Base-by-base conservation (phyloP, 2,113 vertebrate genomes). In the Rostratula benghalensis region DNA sequence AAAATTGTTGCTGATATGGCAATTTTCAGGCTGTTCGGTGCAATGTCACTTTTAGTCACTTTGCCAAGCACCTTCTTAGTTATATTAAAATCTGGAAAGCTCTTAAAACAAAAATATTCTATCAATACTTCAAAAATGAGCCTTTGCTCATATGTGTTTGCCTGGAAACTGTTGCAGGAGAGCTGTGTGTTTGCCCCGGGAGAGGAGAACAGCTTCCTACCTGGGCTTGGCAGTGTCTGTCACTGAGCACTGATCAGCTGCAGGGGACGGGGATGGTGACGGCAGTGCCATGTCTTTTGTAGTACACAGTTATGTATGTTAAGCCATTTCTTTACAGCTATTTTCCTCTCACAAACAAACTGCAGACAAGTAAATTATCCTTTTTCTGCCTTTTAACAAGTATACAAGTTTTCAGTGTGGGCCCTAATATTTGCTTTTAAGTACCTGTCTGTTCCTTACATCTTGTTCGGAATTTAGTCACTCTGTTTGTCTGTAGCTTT, bases 141-240 rank as follows among this genome's bases (percentile, higher is more conserved):
- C 31, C 37, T 56, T 45, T 81, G 31, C 22, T 65, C 17, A 1
- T 6, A 2, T 6, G 11, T 24, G 6, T 67, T 51, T 78, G 56
- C 57, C 39, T 41, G 30, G 73, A 56, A 79, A 19, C 31, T 57
- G 24, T 56, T 39, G 31, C n/a, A 46, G 63, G 23, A 63, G 21
- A 45, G 13, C 13, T 33, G 30, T 27, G 35, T 11, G 2, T 27
- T 69, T 14, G 3, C 45, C 3, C 0, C 5, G 21, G 35, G 64
- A 57, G 53, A 19, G 50, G 41, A 89, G 64, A 75, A 59, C 39
- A 71, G 33, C 28, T 71, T 37, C 69, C 28, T 43, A 22, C 64
- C 41, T 13, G 24, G 31, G 71, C 59, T 30, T 15, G n/a, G 50
- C 13, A 7, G 25, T 23, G 41, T 54, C 57, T 86, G 77, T 10